Evolutionary conservation across 1,140 invertebrate genomes (phyloP), one percentile per base, ranked within the genome.

Genomic region (Lanistes nyassanus): DNA sequence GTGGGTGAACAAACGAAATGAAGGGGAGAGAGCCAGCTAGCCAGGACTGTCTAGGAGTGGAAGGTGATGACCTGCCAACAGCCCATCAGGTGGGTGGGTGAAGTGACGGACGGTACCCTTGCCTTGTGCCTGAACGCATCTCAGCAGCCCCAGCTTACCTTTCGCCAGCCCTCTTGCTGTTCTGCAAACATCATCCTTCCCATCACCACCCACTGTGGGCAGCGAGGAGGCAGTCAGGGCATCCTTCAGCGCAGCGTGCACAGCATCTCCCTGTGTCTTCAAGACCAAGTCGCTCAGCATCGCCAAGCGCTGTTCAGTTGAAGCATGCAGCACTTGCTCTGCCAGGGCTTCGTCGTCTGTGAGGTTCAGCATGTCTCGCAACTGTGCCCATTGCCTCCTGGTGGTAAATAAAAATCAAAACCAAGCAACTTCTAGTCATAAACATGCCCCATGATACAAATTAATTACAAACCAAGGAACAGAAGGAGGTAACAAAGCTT

Each of bases 231-330:
- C n/a, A n/a, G n/a, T n/a, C 53, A 72, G 55, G 16, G 60, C 29
- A n/a, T 58, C 55, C n/a, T 72, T 56, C 56, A 72, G 37, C 11
- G 21, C 42, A 0, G 7, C 31, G 29, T 60, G 53, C 7, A 58
- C 31, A 21, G 55, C 53, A 9, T 79, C 74, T 39, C 53, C 51
- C 36, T 79, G 73, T 21, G 62, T 6, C 13, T 67, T 65, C 34
- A 23, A 39, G 51, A 79, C 75, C 39, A 79, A 76, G 21, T 74
- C 67, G 31, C 64, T 67, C 51, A 81, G 56, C 23, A 81, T 39
- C 7, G 56, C 39, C 36, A 68, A 51, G 31, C 77, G 78, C 19
- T 76, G n/a, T 29, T 64, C 37, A 11, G 66, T 37, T n/a, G 75
- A 74, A 26, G 60, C 67, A 19, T 26, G n/a, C 23, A 78, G 26